Evolutionary conservation across 1,140 invertebrate genomes (phyloP), one percentile per base, ranked within the genome.

Genomic region (Drosophila kikkawai): DNA sequence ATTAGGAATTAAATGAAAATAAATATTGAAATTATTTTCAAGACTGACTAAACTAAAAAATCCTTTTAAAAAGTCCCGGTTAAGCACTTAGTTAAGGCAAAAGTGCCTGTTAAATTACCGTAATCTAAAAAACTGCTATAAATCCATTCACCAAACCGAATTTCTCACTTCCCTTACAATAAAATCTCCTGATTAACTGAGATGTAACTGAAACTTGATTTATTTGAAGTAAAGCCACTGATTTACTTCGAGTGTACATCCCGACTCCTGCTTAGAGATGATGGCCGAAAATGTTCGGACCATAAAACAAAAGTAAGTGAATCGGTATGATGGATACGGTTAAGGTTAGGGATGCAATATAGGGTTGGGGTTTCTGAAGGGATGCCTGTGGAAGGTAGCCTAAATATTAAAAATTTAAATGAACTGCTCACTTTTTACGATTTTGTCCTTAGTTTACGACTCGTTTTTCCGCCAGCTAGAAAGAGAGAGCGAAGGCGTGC

Each of bases 401-500:
- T 75, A 87, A 88, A 88, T 88, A 88, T 88, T 88, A 88, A 88
- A 90, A 88, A 90, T 88, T 88, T 88, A 88, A 88, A 88, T 88
- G 84, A 88, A 88, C 84, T 88, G 85, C 85, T 88, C 84, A 78
- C 73, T 90, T 88, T 87, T 88, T 88, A 88, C 84, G 84, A 88
- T 88, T 88, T 88, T 88, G 84, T 88, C 84, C 84, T 87, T 87
- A 87, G 84, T 87, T 87, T 87, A 87, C 82, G 84, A 80, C 78
- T 68, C 57, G 19, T 66, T 50, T 42, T 66, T 29, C 44, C 17
- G 41, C n/a, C 13, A 22, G 39, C n/a, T 56, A 45, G 67, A 48
- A 32, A 50, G 44, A 29, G 17, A 51, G 55, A 69, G 58, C 7
- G 22, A 13, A 48, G 76, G 84, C 58, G 51, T 82, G 85, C 84